These are phyloP conservation scores for Actinemys pallida DNA, from an alignment of 2,113 vertebrate genomes.

Conservation along the genomic window DNA sequence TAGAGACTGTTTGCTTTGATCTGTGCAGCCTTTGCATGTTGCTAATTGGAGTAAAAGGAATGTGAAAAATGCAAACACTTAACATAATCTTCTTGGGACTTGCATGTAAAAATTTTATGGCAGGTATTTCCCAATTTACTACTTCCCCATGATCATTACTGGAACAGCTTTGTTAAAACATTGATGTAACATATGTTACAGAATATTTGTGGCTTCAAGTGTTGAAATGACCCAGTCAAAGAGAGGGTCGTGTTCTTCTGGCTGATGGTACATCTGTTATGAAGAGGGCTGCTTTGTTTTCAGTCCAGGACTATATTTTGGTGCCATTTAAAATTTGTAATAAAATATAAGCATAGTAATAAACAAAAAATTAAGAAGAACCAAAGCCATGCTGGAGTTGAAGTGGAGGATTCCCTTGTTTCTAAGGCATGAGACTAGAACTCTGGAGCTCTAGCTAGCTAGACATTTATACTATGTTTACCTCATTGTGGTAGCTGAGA, in stretches of 20 bases:
- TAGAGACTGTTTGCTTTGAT: neutral
- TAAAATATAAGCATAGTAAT: neutral
- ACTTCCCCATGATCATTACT: constrained; percentile 39
- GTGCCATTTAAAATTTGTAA: constrained; percentile 9
- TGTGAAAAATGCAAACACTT: constrained; percentile 44
- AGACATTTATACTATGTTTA: constrained; percentile 37
- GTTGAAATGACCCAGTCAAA: constrained; percentile 45
- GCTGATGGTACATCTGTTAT: neutral
- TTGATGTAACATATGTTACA: constrained; percentile 41
- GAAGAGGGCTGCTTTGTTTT: constrained; percentile 10
- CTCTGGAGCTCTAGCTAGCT: constrained; percentile 39
- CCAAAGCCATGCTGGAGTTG: neutral
- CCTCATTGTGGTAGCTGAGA: constrained; percentile 33
- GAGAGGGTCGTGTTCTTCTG: neutral
- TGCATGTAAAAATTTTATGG: constrained; percentile 47
- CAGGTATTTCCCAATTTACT: constrained; percentile 51
- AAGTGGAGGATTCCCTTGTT: constrained; percentile 5
- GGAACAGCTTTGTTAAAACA: constrained; percentile 49
- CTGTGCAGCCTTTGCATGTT: neutral
- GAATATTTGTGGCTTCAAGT: constrained; percentile 56
- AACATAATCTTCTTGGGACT: constrained; percentile 22
- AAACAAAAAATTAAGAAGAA: constrained; percentile 11
- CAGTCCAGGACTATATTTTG: neutral
- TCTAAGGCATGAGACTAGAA: neutral
- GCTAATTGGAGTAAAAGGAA: constrained; percentile 53